phyloP scores from a whole-genome alignment of 2,797 vertebrate genomes.

The Malacoctenus gilli region DNA sequence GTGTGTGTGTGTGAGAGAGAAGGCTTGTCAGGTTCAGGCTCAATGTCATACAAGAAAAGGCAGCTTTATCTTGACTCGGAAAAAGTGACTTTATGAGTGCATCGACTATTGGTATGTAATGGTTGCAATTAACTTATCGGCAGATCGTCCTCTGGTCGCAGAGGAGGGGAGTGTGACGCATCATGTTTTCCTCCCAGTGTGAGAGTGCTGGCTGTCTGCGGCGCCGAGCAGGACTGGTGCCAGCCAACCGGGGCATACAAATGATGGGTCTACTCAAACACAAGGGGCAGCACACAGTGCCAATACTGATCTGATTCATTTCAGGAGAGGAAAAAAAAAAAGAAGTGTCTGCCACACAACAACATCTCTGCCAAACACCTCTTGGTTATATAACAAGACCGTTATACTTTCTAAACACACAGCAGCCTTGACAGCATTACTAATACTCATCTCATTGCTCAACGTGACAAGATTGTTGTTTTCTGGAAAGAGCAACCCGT shows the following conservation, averaged over 20 bases:
- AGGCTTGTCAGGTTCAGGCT: slow-evolving; percentile 57
- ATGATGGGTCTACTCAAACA: slow-evolving; percentile 36
- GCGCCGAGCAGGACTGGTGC: slow-evolving; percentile 25
- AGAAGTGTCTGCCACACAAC: slow-evolving; percentile 13
- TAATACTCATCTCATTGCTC: too few species aligned
- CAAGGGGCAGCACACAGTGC: slow-evolving; percentile 1
- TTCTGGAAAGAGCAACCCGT: too few species aligned
- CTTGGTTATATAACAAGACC: slow-evolving; percentile 18
- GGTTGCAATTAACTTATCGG: slow-evolving; percentile 75
- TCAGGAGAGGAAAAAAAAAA: too few species aligned
- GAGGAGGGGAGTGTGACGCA: slow-evolving; percentile 47
- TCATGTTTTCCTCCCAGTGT: slow-evolving; percentile 41
- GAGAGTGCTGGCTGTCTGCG: slow-evolving; percentile 50
- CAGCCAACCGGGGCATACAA: slow-evolving; percentile 32
- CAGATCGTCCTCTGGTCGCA: slow-evolving; percentile 59
- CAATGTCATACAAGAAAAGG: slow-evolving; percentile 69
- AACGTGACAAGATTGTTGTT: too few species aligned
- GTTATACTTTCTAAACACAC: slow-evolving; percentile 8
- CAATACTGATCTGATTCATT: slow-evolving; percentile 25
- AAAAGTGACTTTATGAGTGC: slow-evolving; percentile 58
- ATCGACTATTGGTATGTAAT: slow-evolving; percentile 63
- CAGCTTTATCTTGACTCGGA: slow-evolving; percentile 58
- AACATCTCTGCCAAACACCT: slow-evolving; percentile 22
- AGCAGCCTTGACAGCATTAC: slow-evolving; percentile 2
- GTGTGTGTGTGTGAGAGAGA: slow-evolving; percentile 33